Base-by-base conservation (phyloP, 2,113 vertebrate species). In the Verasper variegatus region DNA sequence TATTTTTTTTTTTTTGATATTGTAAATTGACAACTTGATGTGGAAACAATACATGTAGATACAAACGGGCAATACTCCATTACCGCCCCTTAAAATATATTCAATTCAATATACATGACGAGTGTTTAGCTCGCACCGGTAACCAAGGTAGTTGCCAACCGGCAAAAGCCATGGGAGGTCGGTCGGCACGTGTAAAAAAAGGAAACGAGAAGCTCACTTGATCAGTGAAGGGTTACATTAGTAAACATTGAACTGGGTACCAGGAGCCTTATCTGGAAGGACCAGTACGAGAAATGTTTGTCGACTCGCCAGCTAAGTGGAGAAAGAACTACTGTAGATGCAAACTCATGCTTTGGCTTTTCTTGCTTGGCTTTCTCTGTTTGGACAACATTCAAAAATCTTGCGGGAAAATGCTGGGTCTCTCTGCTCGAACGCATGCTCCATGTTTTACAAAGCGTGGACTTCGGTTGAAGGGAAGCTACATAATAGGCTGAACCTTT, bases 261-360 rank as follows among this genome's bases (percentile, higher is more conserved):
- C 1, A 69, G 31, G 31, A 31, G 57, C 75, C 80, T 86, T 14
- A n/a, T 77, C 56, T n/a, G 26, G 82, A 68, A 84, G 78, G 85
- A 67, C 84, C 78, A 71, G 58, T 69, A 84, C 18, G 23, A 76
- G 76, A 83, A 83, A 73, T 79, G 77, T 80, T 54, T 73, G 70
- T 75, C 24, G 31, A 26, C 68, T 71, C 40, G 74, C 68, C 80
- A 60, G 68, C 63, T 74, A 84, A 74, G 75, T 69, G 82, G 83
- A 85, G 78, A 80, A 87, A 86, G 83, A 72, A 78, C 72, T 81
- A 78, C 74, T 78, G 88, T 83, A 83, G 56, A 91, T 91, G 85
- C 91, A 90, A 88, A 93, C 78, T 89, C 92, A 93, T 94, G 93
- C 93, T 93, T 94, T 94, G 92, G 91, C 90, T 91, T 91, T 64